A percentile compares a stretch with the other conserved stretches of the same genome.
phyloP scores from a whole-genome alignment of 2,888 invertebrate species.

The Chrysomela aeneicollis region DNA sequence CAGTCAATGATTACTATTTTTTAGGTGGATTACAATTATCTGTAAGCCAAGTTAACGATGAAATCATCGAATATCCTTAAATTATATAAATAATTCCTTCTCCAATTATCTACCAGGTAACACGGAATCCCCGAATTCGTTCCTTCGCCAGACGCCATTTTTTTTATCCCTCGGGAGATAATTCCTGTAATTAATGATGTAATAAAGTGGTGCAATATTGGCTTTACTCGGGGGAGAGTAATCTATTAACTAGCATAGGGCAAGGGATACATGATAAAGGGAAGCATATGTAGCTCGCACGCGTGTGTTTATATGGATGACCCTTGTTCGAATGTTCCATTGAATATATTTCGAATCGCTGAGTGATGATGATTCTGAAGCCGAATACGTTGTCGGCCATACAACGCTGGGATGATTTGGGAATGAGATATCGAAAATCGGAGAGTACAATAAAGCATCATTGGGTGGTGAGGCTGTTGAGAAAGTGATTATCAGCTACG shows the following conservation, averaged over 20 bases:
- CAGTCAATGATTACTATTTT: too few species aligned
- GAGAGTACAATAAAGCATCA: not conserved
- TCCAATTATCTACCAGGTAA: too few species aligned
- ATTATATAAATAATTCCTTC: too few species aligned
- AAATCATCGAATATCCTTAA: too few species aligned
- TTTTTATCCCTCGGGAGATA: conserved; percentile 53
- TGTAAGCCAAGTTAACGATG: too few species aligned
- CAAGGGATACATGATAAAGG: conserved; percentile 43
- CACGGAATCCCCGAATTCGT: conserved; percentile 13
- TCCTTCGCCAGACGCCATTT: conserved; percentile 31
- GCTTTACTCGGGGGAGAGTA: conserved; percentile 59
- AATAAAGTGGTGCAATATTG: conserved; percentile 63
- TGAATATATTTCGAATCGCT: conserved; percentile 8
- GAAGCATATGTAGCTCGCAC: conserved; percentile 50
- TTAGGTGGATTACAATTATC: too few species aligned
- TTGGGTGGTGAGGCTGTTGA: not conserved
- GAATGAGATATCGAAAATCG: not conserved
- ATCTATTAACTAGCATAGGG: conserved; percentile 57
- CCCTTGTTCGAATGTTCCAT: conserved; percentile 11
- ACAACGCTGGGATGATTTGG: not conserved
- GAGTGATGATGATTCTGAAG: conserved; percentile 16
- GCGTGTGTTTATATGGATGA: conserved; percentile 26
- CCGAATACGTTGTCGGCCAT: conserved; percentile 1
- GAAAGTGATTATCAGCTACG: too few species aligned
- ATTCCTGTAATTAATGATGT: conserved; percentile 61